phyloP scores from a whole-genome alignment of 2,113 vertebrate genomes.

The Strix uralensis region DNA sequence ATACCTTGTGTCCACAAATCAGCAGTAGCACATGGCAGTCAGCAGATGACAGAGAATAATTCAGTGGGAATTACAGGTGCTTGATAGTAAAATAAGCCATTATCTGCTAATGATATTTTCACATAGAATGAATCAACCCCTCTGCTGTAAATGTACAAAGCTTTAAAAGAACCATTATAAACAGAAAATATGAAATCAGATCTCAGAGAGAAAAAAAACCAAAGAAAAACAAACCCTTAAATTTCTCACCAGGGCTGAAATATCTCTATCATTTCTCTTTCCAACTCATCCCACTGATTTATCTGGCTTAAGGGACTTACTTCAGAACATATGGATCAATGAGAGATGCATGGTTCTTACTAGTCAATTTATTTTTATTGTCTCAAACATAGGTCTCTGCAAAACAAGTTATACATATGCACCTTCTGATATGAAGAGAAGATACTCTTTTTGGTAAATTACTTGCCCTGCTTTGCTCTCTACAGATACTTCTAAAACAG shows the following conservation, averaged over 20 bases:
- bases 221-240: not conserved
- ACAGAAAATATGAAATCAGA: not conserved
- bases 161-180: not conserved
- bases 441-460: not conserved
- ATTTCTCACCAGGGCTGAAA: not conserved
- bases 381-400: not conserved
- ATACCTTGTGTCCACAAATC: not conserved
- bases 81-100: not conserved
- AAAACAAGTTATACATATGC: not conserved
- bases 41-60: not conserved
- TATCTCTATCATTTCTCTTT: not conserved
- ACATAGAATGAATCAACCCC: not conserved
- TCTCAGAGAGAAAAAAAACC: not conserved
- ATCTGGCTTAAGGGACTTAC: not conserved
- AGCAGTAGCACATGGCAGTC: accelerated
- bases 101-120: not conserved
- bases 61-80: not conserved
- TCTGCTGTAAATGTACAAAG: not conserved
- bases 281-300: not conserved
- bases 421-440: not conserved
- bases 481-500: not conserved
- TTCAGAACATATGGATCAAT: not conserved
- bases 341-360: not conserved
- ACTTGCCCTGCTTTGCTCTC: not conserved
- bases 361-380: not conserved